phyloP scores from a whole-genome alignment of 1,140 invertebrate species.

The Macrotrachela quadricornifera region DNA sequence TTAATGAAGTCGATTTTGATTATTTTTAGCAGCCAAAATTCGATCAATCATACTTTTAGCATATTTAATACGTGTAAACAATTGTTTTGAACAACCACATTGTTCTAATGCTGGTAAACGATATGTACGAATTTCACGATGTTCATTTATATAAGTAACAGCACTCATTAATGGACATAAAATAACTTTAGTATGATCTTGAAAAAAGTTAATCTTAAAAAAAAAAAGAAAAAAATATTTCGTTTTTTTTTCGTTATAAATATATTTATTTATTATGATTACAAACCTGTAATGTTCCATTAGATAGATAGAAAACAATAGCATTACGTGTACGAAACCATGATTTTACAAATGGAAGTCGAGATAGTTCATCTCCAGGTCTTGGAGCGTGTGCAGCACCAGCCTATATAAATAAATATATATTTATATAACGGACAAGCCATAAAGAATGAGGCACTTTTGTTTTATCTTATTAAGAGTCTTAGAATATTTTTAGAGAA shows the following conservation, averaged over 20 bases:
- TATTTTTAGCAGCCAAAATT: slow-evolving; percentile 15
- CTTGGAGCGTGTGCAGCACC: slow-evolving; percentile 28
- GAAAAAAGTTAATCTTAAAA: slow-evolving; percentile 73
- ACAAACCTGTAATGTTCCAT: slow-evolving; percentile 81
- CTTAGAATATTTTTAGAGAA: too few species aligned
- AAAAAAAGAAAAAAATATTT: not conserved
- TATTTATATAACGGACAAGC: slow-evolving; percentile 3
- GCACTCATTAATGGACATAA: slow-evolving; percentile 87
- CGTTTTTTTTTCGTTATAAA: not conserved
- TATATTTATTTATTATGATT: not conserved
- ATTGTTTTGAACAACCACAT: slow-evolving; percentile 54
- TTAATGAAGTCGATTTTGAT: too few species aligned
- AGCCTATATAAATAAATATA: not conserved
- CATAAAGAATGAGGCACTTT: too few species aligned
- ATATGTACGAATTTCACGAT: slow-evolving; percentile 41
- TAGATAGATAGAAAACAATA: slow-evolving; percentile 86
- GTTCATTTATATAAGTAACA: slow-evolving; percentile 76
- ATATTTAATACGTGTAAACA: slow-evolving; percentile 59
- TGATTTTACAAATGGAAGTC: slow-evolving; percentile 73
- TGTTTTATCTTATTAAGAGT: too few species aligned
- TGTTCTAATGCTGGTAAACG: slow-evolving; percentile 31
- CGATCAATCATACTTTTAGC: slow-evolving; percentile 58
- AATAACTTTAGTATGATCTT: slow-evolving; percentile 88
- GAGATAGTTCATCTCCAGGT: slow-evolving; percentile 60
- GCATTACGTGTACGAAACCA: slow-evolving; percentile 85